Percentiles rank a stretch among this genome's conserved stretches.
phyloP scores from a whole-genome alignment of 2,888 invertebrate genomes.

The Sesia bembeciformis region DNA sequence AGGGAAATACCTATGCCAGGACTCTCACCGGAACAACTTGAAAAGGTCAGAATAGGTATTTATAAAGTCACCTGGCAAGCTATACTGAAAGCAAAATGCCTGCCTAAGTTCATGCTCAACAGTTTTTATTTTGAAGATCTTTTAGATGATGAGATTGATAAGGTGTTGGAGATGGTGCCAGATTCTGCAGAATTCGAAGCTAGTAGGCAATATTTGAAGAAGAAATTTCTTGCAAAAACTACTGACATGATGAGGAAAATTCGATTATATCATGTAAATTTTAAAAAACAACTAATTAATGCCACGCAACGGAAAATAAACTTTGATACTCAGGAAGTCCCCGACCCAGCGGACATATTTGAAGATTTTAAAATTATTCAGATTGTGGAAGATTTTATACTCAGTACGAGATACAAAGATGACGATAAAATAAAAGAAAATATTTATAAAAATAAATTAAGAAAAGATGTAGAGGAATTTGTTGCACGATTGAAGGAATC shows the following conservation, averaged over 20 bases:
- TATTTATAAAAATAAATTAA: conserved; percentile 33
- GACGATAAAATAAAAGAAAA: conserved; percentile 30
- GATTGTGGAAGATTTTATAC: conserved; percentile 36
- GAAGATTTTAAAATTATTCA: conserved; percentile 33
- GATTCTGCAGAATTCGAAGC: conserved; percentile 26
- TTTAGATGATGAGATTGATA: conserved; percentile 48
- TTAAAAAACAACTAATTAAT: conserved; percentile 34
- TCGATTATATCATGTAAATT: conserved; percentile 11
- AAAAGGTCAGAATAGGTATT: conserved; percentile 30
- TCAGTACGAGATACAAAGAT: conserved; percentile 28
- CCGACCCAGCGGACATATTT: background rate
- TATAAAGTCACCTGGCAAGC: conserved; percentile 40
- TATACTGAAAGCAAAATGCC: conserved; percentile 34
- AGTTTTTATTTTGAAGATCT: conserved; percentile 37
- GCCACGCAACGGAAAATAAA: background rate
- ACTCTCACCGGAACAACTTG: conserved; percentile 11
- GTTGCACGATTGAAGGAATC: conserved; percentile 26
- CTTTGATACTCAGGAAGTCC: background rate
- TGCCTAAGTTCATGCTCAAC: conserved; percentile 27
- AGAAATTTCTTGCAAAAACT: conserved; percentile 34
- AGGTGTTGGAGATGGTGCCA: conserved; percentile 33
- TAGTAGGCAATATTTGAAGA: conserved; percentile 29
- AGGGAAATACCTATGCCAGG: conserved; percentile 29
- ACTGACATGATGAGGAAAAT: conserved; percentile 9
- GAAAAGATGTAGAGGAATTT: conserved; percentile 24